Conservation (phyloP, 2,113 vertebrate species). For the Heterochromis multidens region DNA sequence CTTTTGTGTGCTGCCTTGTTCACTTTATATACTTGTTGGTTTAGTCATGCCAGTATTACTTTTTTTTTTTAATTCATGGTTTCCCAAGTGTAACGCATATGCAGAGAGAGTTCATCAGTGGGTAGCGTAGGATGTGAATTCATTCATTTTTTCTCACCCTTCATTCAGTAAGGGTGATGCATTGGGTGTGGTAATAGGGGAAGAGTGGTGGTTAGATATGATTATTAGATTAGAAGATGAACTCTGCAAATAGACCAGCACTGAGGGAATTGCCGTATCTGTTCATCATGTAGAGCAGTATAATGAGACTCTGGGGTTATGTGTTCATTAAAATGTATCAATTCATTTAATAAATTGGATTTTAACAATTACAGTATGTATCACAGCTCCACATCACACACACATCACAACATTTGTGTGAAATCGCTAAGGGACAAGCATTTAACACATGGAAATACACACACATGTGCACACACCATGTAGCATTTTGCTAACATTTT, state of each 20-base stretch:
- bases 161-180: neutral
- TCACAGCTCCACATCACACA: neutral
- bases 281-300: slow-evolving; percentile 8
- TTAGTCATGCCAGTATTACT: neutral
- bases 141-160: neutral
- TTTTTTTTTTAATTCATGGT: neutral
- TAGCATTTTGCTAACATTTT: slow-evolving; percentile 15
- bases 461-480: neutral
- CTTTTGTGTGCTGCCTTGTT: neutral
- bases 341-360: slow-evolving; percentile 45
- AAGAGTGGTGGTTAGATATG: neutral
- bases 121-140: neutral
- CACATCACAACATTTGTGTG: slow-evolving; percentile 3
- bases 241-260: neutral
- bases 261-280: neutral
- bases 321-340: slow-evolving; percentile 29
- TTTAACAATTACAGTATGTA: slow-evolving; percentile 25
- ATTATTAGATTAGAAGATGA: slow-evolving; percentile 8
- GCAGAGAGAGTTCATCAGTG: neutral
- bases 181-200: neutral
- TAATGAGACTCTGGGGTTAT: slow-evolving; percentile 8
- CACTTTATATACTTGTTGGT: neutral
- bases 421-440: neutral
- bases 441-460: neutral
- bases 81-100: neutral